These are phyloP conservation scores for Malurus cyaneus DNA, from an alignment of 2,113 vertebrate genomes.

Conservation along the genomic window DNA sequence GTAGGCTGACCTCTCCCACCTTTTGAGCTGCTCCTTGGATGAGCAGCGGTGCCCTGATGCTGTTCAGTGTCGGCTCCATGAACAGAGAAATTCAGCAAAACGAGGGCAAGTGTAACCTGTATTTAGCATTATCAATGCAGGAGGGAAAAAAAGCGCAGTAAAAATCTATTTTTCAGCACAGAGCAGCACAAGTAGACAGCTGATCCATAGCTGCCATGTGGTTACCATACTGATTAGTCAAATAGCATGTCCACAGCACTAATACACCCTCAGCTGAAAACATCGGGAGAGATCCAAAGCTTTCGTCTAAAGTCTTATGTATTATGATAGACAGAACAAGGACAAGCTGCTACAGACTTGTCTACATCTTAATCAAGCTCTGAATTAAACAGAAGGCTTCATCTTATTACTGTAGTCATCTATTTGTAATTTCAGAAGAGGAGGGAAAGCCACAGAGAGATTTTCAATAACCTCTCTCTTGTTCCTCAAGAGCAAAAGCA, in stretches of 20 bases:
- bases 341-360: background rate
- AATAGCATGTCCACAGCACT: background rate
- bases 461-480: background rate
- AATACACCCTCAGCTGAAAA: background rate
- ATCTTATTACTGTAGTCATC: background rate
- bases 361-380: slow-evolving; percentile 46
- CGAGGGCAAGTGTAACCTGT: background rate
- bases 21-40: slow-evolving; percentile 5
- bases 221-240: background rate
- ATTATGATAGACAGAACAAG: slow-evolving; percentile 51
- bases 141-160: background rate
- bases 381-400: slow-evolving; percentile 9
- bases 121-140: background rate
- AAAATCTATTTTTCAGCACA: background rate
- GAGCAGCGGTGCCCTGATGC: accelerated
- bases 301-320: background rate
- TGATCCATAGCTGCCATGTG: background rate
- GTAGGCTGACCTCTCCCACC: background rate
- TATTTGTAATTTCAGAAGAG: slow-evolving; percentile 15
- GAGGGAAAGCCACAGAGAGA: slow-evolving; percentile 5
- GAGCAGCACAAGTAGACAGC: background rate
- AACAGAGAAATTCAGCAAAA: slow-evolving; percentile 37
- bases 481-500: background rate
- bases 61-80: slow-evolving; percentile 7
- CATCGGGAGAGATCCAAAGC: background rate